Evolutionary conservation across 2,113 vertebrate genomes (phyloP).

Genomic region (Neoarius graeffei): DNA sequence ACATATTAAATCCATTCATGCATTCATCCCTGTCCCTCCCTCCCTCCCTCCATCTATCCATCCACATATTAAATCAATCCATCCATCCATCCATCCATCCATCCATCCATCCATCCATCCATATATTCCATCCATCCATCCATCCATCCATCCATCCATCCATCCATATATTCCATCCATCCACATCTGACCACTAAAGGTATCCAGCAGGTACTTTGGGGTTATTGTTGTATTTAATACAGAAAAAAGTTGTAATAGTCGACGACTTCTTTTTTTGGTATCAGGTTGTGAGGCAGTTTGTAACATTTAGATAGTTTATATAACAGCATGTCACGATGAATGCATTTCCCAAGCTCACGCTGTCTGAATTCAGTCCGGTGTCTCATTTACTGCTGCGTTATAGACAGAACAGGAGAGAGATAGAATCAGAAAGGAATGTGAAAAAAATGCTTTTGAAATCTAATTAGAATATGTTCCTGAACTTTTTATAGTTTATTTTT

Average conservation of each 20-base stretch:
- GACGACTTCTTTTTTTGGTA: not conserved
- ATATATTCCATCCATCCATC: not conserved
- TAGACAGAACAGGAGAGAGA: not conserved
- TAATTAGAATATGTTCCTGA: not conserved
- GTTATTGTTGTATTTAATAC: not conserved
- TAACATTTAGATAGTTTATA: not conserved
- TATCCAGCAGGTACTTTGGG: no score
- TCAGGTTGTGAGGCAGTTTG: conserved; percentile 11
- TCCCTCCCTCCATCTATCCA: no score
- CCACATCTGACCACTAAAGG: not conserved
- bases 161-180: not conserved
- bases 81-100: no score
- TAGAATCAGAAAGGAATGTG: not conserved
- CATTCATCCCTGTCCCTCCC: no score
- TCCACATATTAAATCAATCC: no score
- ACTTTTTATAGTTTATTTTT: not conserved
- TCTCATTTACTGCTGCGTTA: not conserved
- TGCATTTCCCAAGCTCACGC: not conserved
- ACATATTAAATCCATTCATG: no score
- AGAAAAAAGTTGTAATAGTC: not conserved
- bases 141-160: no score
- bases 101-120: no score
- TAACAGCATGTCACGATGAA: conserved; percentile 3
- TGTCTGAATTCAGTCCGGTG: not conserved
- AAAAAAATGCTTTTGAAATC: not conserved